A percentile compares a stretch with the other conserved stretches of the same genome.
Evolutionary conservation across 1,140 invertebrate genomes (phyloP).

Genomic region (Lordiphosa mommai): DNA sequence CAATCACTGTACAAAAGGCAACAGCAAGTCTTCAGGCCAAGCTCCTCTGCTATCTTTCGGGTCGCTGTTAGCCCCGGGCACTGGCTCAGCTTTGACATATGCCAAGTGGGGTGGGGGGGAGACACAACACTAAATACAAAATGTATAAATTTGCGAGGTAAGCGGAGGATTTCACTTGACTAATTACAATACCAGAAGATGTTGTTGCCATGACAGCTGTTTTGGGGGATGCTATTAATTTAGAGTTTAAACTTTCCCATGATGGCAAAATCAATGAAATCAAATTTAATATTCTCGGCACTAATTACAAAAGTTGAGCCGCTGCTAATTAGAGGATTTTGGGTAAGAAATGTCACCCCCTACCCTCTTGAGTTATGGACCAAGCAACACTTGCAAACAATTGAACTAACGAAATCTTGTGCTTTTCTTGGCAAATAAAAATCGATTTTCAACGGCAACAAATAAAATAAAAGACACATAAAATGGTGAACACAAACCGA

Average conservation of each 20-base stretch:
- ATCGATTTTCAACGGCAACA: conserved; percentile 58
- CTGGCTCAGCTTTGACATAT: conserved; percentile 41
- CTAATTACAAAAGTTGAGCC: conserved; percentile 59
- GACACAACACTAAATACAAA: too few relatives aligned
- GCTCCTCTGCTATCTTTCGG: conserved; percentile 3
- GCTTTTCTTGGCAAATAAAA: conserved; percentile 39
- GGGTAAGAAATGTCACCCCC: neutral
- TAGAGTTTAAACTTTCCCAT: conserved; percentile 36
- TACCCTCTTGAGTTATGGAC: neutral
- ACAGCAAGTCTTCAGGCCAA: conserved; percentile 7
- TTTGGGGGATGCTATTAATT: neutral
- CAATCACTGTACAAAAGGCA: conserved; percentile 47
- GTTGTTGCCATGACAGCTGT: conserved; percentile 14
- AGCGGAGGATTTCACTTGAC: conserved; percentile 6
- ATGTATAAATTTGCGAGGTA: neutral
- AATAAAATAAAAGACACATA: conserved; percentile 60
- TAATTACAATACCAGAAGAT: conserved; percentile 36
- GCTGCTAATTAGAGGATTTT: conserved; percentile 21
- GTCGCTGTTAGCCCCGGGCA: conserved; percentile 23
- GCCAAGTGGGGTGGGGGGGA: conserved; percentile 7
- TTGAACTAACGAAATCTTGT: neutral
- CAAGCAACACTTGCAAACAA: conserved; percentile 10
- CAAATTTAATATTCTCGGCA: conserved; percentile 31
- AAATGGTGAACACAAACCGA: conserved; percentile 20
- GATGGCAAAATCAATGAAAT: conserved; percentile 72